Percentiles rank a stretch among this genome's conserved stretches.
Evolutionary conservation across 2,797 vertebrate species (phyloP).

Genomic region (Varecia variegata): DNA sequence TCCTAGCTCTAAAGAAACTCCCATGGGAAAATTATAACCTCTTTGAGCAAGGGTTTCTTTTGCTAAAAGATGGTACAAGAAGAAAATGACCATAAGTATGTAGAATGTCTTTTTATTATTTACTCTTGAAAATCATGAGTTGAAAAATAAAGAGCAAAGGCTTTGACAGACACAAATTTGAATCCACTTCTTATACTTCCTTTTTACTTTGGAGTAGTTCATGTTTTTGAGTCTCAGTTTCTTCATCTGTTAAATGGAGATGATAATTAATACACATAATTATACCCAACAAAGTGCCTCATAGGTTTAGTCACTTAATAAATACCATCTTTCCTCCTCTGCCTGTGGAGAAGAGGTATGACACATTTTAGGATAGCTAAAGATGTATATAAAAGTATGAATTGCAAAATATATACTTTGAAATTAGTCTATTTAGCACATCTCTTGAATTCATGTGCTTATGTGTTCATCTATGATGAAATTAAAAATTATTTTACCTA

Average conservation of each 20-base stretch:
- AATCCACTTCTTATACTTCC: background rate
- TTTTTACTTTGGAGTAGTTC: background rate
- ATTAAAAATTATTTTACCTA: background rate
- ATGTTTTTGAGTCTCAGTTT: background rate
- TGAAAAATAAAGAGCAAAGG: background rate
- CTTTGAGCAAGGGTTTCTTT: background rate
- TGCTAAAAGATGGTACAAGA: background rate
- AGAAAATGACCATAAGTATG: background rate
- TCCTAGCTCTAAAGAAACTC: background rate
- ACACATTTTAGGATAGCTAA: background rate
- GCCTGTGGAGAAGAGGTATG: background rate
- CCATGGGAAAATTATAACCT: background rate
- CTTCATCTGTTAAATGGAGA: background rate
- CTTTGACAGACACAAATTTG: background rate
- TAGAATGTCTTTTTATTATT: background rate
- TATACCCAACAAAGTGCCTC: background rate
- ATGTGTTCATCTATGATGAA: background rate
- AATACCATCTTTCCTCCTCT: background rate
- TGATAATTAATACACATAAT: background rate
- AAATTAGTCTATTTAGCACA: background rate
- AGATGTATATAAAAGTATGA: background rate
- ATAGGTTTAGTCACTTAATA: background rate
- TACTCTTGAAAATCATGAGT: constrained; percentile 25
- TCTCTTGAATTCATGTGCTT: background rate
- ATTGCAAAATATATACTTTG: background rate